Conservation (phyloP, 2,888 invertebrate genomes). For the Celastrina argiolus region DNA sequence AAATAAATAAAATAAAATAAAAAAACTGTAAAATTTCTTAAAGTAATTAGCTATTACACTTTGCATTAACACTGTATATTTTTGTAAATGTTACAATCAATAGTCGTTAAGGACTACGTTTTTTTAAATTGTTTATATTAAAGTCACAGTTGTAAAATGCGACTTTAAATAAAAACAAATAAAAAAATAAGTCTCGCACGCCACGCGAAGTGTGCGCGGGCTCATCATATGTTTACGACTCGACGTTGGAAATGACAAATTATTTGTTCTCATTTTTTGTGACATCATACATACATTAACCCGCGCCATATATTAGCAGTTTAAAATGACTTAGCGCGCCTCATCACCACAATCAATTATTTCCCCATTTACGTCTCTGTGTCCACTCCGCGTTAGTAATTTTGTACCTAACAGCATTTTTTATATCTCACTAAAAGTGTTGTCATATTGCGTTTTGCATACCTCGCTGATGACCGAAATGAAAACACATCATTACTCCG, state of each 20-base stretch:
- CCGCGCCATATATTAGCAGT: slow-evolving; percentile 42
- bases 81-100: too few species aligned
- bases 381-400: slow-evolving; percentile 51
- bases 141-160: too few species aligned
- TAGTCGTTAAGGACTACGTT: too few species aligned
- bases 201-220: background rate
- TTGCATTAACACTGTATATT: too few species aligned
- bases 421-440: slow-evolving; percentile 29
- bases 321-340: slow-evolving; percentile 53
- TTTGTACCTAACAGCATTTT: slow-evolving; percentile 53
- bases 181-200: too few species aligned
- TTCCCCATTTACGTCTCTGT: slow-evolving; percentile 46
- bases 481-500: background rate
- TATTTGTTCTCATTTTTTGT: slow-evolving; percentile 53
- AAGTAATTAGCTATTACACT: too few species aligned
- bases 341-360: slow-evolving; percentile 67
- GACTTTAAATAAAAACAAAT: too few species aligned
- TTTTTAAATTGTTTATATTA: too few species aligned
- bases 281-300: slow-evolving; percentile 46
- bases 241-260: slow-evolving; percentile 37
- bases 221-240: slow-evolving; percentile 34
- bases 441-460: slow-evolving; percentile 15
- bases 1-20: too few species aligned
- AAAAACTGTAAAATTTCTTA: too few species aligned
- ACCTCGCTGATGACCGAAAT: slow-evolving; percentile 11